Conservation (phyloP, 2,797 vertebrate genomes). For the Lerista edwardsae region DNA sequence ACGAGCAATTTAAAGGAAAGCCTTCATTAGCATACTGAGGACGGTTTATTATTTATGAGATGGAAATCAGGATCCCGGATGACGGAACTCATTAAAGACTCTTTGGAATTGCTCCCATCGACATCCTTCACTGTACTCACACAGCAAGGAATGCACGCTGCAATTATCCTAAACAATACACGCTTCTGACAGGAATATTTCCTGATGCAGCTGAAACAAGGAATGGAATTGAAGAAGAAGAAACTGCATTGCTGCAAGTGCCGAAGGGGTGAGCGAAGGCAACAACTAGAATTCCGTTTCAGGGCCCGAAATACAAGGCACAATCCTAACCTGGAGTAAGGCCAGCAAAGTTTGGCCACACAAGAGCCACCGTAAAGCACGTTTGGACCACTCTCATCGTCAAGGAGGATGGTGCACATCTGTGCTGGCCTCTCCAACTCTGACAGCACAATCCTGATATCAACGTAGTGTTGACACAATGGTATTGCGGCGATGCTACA, state of each 20-base stretch:
- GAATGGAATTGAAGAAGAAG: constrained; percentile 59
- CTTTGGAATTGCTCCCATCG: constrained; percentile 64
- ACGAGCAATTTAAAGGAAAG: constrained; percentile 68
- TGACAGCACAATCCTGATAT: too few relatives aligned
- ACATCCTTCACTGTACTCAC: constrained; percentile 58
- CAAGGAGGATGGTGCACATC: too few relatives aligned
- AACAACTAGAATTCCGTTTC: constrained; percentile 29
- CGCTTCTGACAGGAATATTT: constrained; percentile 58
- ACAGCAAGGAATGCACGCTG: constrained; percentile 66
- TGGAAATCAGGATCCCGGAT: constrained; percentile 72
- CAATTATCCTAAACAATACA: constrained; percentile 71
- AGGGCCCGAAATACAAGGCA: constrained; percentile 19
- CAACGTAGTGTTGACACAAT: too few relatives aligned
- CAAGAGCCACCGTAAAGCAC: too few relatives aligned
- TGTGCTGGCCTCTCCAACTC: too few relatives aligned
- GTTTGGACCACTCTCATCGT: too few relatives aligned
- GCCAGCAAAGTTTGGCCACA: too few relatives aligned
- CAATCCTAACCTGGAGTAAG: too few relatives aligned
- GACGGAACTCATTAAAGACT: constrained; percentile 71
- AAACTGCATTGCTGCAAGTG: constrained; percentile 34
- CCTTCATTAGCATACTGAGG: constrained; percentile 68
- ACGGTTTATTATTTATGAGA: constrained; percentile 77
- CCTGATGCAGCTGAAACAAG: constrained; percentile 42
- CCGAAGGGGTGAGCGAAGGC: constrained; percentile 34
- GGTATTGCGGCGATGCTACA: too few relatives aligned